Percentiles rank a stretch among this genome's conserved stretches.
Evolutionary conservation across 2,113 vertebrate genomes (phyloP).

Genomic region (Hyla sarda): DNA sequence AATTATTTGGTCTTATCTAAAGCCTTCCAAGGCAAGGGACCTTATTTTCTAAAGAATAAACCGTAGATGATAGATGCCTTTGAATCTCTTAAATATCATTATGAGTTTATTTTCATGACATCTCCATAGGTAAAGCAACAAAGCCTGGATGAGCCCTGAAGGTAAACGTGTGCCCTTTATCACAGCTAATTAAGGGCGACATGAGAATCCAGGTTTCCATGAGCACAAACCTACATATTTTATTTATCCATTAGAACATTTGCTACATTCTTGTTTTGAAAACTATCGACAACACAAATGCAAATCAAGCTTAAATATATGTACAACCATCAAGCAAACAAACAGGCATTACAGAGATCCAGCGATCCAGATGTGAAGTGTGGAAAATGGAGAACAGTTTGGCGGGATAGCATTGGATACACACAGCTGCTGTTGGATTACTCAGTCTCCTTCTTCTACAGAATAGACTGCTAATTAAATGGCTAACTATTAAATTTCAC

Average conservation of each 20-base stretch:
- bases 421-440: conserved; percentile 20
- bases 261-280: background rate
- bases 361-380: background rate
- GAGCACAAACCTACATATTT: background rate
- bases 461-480: conserved; percentile 44
- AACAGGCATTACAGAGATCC: background rate
- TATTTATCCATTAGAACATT: conserved; percentile 1
- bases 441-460: conserved; percentile 12
- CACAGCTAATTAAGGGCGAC: conserved; percentile 45
- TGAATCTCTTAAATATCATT: conserved; percentile 35
- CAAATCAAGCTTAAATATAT: background rate
- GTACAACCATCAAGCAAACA: background rate
- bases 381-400: background rate
- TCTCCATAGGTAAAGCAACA: conserved; percentile 39
- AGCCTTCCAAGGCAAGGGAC: background rate
- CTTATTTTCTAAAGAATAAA: background rate
- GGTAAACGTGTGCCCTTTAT: conserved; percentile 49
- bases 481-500: conserved; percentile 55
- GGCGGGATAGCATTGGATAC: background rate
- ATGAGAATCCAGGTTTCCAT: conserved; percentile 23
- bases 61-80: background rate
- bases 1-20: background rate
- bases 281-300: background rate
- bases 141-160: conserved; percentile 36
- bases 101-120: conserved; percentile 40